phyloP scores from a whole-genome alignment of 2,113 vertebrate genomes.

The Sclerurus mexicanus region DNA sequence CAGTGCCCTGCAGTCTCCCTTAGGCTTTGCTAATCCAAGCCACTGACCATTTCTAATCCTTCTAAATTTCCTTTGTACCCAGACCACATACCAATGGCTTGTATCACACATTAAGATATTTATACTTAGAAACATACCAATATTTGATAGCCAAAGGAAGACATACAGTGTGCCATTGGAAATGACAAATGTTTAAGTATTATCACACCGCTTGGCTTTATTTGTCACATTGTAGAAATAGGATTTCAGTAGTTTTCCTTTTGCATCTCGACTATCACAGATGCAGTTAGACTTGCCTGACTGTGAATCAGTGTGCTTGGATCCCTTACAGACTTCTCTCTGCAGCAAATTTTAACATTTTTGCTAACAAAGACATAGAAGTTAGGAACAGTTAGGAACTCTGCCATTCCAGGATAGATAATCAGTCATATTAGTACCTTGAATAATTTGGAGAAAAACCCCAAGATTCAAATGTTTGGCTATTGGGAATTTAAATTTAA shows the following conservation, averaged over 20 bases:
- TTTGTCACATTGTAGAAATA: background rate
- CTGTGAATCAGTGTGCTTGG: background rate
- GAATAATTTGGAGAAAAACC: background rate
- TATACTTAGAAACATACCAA: background rate
- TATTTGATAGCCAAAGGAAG: background rate
- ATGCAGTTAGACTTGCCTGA: background rate
- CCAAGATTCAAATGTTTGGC: background rate
- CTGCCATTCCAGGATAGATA: background rate
- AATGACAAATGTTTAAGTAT: background rate
- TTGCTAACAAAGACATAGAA: background rate
- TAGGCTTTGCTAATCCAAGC: background rate
- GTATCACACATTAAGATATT: background rate
- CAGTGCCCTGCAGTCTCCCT: background rate
- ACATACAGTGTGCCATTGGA: background rate
- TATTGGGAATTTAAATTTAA: background rate
- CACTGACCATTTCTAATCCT: background rate
- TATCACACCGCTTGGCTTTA: background rate
- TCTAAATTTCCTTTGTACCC: background rate
- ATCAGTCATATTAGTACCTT: background rate
- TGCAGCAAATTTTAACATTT: background rate
- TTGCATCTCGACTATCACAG: background rate
- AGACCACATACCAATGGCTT: background rate
- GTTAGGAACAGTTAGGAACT: background rate
- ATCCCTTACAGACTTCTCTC: background rate
- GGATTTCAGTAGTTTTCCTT: background rate